phyloP scores from a whole-genome alignment of 2,797 vertebrate species.

The Sphenodon punctatus region DNA sequence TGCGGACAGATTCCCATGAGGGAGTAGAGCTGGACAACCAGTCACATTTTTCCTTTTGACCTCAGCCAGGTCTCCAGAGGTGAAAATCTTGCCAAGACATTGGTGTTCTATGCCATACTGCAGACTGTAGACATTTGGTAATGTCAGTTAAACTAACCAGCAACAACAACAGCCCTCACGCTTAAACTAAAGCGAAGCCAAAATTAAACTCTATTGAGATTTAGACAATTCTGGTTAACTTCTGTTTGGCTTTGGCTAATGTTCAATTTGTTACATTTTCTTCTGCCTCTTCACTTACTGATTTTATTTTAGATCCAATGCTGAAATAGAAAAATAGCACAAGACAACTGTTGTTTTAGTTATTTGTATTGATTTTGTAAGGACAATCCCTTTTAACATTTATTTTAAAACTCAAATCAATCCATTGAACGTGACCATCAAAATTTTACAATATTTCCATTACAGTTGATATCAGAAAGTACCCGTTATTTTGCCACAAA shows the following conservation, averaged over 20 bases:
- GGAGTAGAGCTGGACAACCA: neutral
- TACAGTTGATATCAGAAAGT: slow-evolving; percentile 6
- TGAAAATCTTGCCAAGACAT: slow-evolving; percentile 11
- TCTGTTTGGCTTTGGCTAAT: neutral
- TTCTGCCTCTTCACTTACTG: neutral
- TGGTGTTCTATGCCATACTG: neutral
- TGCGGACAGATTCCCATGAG: neutral
- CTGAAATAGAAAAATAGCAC: neutral
- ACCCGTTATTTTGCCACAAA: slow-evolving; percentile 30
- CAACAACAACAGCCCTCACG: neutral
- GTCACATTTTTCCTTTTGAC: slow-evolving; percentile 8
- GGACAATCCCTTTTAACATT: neutral
- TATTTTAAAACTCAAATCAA: neutral
- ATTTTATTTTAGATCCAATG: neutral
- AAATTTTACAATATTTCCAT: slow-evolving; percentile 33
- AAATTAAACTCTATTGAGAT: neutral
- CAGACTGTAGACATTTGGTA: neutral
- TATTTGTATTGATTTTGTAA: neutral
- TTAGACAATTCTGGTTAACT: neutral
- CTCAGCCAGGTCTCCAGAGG: neutral
- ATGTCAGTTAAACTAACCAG: neutral
- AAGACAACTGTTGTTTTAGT: neutral
- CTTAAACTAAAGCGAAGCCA: neutral
- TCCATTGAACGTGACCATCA: neutral
- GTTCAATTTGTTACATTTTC: neutral